Conservation (phyloP, 2,797 vertebrate species). For the Muscicapa comitata region DNA sequence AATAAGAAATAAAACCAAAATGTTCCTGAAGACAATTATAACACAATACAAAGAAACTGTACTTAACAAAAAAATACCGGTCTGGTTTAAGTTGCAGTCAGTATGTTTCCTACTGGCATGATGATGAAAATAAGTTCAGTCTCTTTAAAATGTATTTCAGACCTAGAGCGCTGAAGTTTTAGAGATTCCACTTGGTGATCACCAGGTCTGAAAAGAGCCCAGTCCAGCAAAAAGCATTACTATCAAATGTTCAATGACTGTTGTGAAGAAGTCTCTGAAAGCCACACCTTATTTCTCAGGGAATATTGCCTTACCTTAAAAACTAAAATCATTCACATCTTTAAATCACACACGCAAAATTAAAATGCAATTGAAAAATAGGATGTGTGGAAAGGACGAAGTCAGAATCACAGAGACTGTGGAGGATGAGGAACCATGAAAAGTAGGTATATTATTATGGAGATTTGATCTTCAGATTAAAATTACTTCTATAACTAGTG, state of each 20-base stretch:
- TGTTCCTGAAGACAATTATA: background rate
- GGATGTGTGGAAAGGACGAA: background rate
- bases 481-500: background rate
- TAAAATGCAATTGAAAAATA: background rate
- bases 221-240: background rate
- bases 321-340: background rate
- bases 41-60: background rate
- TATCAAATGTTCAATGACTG: background rate
- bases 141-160: background rate
- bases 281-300: background rate
- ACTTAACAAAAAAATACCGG: background rate
- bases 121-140: background rate
- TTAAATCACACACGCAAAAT: background rate
- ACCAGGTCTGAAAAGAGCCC: background rate
- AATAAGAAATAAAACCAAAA: background rate
- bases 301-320: background rate
- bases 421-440: background rate
- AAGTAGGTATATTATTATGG: background rate
- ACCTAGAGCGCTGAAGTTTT: background rate
- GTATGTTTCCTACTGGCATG: background rate
- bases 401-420: background rate
- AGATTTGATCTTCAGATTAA: background rate
- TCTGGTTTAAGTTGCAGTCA: background rate
- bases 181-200: background rate
- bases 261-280: background rate